Evolutionary conservation across 2,113 vertebrate species (phyloP).

Genomic region (Jaculus jaculus): DNA sequence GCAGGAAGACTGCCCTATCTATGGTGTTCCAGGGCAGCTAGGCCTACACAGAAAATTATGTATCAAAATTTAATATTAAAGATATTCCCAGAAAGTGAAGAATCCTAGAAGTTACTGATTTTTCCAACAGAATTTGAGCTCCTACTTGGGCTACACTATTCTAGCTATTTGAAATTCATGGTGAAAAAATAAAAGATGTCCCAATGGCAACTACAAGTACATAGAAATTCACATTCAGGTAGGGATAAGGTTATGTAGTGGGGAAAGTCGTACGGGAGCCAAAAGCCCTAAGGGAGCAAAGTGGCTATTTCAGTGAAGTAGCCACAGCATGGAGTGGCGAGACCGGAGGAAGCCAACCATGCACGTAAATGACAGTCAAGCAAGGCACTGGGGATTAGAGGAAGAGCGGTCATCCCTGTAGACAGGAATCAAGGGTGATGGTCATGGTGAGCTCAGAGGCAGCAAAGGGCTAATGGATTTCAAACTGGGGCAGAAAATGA

Average conservation of each 20-base stretch:
- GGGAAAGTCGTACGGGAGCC: neutral
- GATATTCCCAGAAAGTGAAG: conserved; percentile 51
- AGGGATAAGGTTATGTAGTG: neutral
- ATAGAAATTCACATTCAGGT: neutral
- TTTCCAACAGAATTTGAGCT: conserved; percentile 19
- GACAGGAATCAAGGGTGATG: neutral
- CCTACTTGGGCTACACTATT: neutral
- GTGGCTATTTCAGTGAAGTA: neutral
- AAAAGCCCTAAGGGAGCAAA: neutral
- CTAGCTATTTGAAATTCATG: neutral
- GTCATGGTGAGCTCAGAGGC: neutral
- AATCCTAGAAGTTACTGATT: conserved; percentile 15
- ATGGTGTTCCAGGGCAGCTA: neutral
- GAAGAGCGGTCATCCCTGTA: neutral
- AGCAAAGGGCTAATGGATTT: neutral
- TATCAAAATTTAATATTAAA: neutral
- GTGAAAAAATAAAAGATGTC: neutral
- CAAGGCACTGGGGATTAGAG: neutral
- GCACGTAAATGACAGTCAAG: neutral
- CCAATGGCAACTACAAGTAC: neutral
- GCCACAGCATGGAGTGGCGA: neutral
- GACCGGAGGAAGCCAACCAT: neutral
- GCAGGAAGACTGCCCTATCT: neutral
- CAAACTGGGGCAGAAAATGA: neutral
- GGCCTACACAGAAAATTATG: neutral